Evolutionary conservation across 1,140 invertebrate genomes (phyloP).

Genomic region (Calephelis nemesis): DNA sequence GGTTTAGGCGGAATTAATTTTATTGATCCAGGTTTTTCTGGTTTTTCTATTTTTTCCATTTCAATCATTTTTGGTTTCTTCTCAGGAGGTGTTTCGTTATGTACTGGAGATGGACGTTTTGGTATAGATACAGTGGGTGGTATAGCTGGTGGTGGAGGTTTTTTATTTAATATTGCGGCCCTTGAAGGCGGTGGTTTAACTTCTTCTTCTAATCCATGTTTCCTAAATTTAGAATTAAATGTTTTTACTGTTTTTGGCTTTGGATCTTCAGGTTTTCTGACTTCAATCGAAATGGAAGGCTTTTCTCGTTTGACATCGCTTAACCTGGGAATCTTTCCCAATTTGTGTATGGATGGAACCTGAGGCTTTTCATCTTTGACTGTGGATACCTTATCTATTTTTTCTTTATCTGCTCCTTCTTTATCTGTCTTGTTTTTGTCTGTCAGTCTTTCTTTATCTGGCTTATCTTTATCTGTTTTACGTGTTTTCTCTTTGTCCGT

Average conservation of each 20-base stretch:
- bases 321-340: constrained; percentile 89
- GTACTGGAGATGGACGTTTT: constrained; percentile 84
- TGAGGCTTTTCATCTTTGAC: constrained; percentile 81
- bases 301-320: constrained; percentile 82
- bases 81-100: constrained; percentile 81
- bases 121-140: constrained; percentile 71
- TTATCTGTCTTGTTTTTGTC: constrained; percentile 13
- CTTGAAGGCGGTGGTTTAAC: constrained; percentile 87
- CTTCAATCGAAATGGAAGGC: constrained; percentile 89
- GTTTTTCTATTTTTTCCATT: constrained; percentile 73
- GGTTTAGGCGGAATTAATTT: constrained; percentile 92
- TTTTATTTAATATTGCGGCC: constrained; percentile 78
- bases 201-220: constrained; percentile 91
- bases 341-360: constrained; percentile 83
- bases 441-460: constrained; percentile 79
- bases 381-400: constrained; percentile 41
- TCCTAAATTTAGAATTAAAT: constrained; percentile 92
- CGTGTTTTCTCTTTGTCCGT: constrained; percentile 71
- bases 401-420: constrained; percentile 68
- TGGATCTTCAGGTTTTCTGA: constrained; percentile 83
- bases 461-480: constrained; percentile 24
- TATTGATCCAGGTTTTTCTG: constrained; percentile 84
- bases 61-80: constrained; percentile 86
- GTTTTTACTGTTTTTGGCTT: constrained; percentile 92
- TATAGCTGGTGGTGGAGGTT: constrained; percentile 78